Base-by-base conservation (phyloP, 1,140 invertebrate species). In the Saccostrea cuccullata region DNA sequence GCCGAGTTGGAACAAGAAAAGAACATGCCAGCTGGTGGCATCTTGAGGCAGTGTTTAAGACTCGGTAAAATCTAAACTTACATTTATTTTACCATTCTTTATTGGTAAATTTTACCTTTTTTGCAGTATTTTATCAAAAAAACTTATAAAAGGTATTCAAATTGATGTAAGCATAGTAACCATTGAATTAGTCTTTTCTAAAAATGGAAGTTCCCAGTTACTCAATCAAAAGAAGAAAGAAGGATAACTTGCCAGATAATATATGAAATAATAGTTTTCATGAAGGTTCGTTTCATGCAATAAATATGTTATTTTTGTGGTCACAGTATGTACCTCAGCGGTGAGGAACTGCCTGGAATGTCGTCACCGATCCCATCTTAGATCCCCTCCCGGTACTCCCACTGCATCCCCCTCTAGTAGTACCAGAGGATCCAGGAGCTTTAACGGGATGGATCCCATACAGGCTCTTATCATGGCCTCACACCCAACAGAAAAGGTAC, bases 21-120 rank as follows among this genome's bases (percentile, higher is more conserved):
- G 95, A 99, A 99, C 94, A 99, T 99, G 98, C 99, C 98, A n/a
- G 98, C 97, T 93, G 99, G 99, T 47, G 99, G 99, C 67, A 99
- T 99, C 90, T 95, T 99, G 17, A 95, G 99, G 89, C 99, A 99
- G 95, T 99, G 98, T 95, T 96, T 99, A 55, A 96, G 99, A 95
- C 95, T 99, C 55, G 96, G 98, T 98, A 96, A 96, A 96, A 9
- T 6, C 47, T 47, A 47, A 2, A 47, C 6, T 47, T 47, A 0
- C 5, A 47, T 47, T 47, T 47, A 47, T 6, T 47, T 47, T 47
- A 8, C 47, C 47, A 47, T 8, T 47, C 47, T 47, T 47, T 47
- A 47, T 5, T 47, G 47, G 47, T 47, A 47, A 47, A 47, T 47
- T 47, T 47, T 47, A 47, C 47, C 47, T 47, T 47, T n/a, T 47